Evolutionary conservation across 2,888 invertebrate genomes (phyloP), one percentile per base, ranked within the genome.

Genomic region (Meiosimyza decipiens): DNA sequence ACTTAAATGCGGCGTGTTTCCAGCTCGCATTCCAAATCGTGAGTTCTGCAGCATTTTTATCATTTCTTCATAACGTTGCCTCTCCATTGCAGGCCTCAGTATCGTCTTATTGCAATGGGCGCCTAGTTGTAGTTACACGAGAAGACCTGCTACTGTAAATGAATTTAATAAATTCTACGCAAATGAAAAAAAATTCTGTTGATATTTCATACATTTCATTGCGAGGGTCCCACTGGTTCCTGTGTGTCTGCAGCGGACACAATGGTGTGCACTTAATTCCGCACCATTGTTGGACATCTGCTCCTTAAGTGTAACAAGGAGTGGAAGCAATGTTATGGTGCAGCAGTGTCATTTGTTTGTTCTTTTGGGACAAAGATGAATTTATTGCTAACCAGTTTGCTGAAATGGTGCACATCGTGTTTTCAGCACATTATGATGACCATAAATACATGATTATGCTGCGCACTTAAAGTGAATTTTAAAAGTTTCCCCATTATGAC

Each of bases 81-180:
- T 55, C 55, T 4, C 1, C 22, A 55, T 16, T 28, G 51, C 54
- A 55, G 33, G 16, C n/a, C 63, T 16, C 49, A 18, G 12, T 16
- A 63, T 16, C 9, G 49, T 49, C 16, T 40, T 12, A 16, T 69
- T n/a, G 33, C 51, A 6, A 28, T 28, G 59, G 12, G 51, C 50
- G 15, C 7, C 22, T 13, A 55, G 67, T 13, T 11, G 33, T 47
- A 54, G n/a, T 40, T 40, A 40, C 40, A 40, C 0, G 9, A 40
- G 40, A 40, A 9, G 9, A 40, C 9, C 65, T 15, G 6, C 51
- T 49, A n/a, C 22, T 6, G 22, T 50, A 18, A 22, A 59, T 15
- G 68, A 60, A 33, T 59, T 59, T 28, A 69, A 69, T 69, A 69
- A 69, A 67, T 57, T 67, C 18, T 47, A 57, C 47, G 49, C 15